Evolutionary conservation across 2,888 invertebrate genomes (phyloP).

Genomic region (Baronia brevicornis): DNA sequence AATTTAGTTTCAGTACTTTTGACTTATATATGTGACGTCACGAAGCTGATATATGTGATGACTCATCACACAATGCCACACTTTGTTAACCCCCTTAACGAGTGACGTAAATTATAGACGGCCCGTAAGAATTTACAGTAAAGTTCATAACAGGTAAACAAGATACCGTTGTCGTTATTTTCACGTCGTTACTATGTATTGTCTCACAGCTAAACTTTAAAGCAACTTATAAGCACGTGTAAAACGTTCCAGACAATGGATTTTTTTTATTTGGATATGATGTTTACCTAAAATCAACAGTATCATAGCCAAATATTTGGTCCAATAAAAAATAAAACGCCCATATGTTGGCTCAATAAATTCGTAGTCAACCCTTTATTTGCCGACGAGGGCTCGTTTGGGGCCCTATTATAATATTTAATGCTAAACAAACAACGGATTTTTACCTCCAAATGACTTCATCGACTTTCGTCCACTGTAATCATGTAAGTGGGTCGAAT

Average conservation of each 20-base stretch:
- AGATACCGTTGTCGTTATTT: no score
- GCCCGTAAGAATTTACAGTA: no score
- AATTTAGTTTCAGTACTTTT: no score
- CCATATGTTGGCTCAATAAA: slow-evolving; percentile 50
- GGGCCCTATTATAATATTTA: slow-evolving; percentile 68
- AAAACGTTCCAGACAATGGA: neutral
- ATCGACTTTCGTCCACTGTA: slow-evolving; percentile 34
- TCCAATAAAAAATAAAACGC: slow-evolving; percentile 27
- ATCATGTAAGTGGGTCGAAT: slow-evolving; percentile 23
- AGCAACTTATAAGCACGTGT: neutral
- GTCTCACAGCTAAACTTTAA: no score
- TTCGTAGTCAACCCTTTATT: slow-evolving; percentile 66
- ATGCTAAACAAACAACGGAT: slow-evolving; percentile 68
- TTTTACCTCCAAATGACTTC: slow-evolving; percentile 61
- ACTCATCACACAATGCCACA: no score
- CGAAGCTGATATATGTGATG: no score
- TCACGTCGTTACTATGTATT: no score
- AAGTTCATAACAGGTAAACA: no score
- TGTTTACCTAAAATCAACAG: slow-evolving; percentile 38
- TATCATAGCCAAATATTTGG: slow-evolving; percentile 44
- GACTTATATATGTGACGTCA: no score
- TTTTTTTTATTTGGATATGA: neutral
- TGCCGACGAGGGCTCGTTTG: slow-evolving; percentile 52
- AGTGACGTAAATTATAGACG: no score
- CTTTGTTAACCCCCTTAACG: no score